Percentiles rank a stretch among this genome's conserved stretches.
phyloP scores from a whole-genome alignment of 2,888 invertebrate genomes.

The Noctuana brunneofusca region DNA sequence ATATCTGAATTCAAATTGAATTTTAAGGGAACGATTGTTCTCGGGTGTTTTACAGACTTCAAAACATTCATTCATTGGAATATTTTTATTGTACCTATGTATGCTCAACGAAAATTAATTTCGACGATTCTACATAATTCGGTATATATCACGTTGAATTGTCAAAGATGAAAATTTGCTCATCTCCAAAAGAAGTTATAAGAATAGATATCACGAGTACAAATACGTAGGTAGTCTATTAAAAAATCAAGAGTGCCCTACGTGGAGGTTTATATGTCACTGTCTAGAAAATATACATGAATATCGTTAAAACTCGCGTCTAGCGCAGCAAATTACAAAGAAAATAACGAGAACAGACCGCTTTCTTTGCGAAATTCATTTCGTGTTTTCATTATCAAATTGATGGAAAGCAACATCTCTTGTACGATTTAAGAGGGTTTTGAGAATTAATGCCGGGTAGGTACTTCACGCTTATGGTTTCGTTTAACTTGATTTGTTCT shows the following conservation, averaged over 20 bases:
- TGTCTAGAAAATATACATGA: constrained; percentile 3
- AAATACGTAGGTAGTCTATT: not conserved
- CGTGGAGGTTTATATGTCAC: too few relatives aligned
- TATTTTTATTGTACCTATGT: too few relatives aligned
- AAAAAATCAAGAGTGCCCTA: not conserved
- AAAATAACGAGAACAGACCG: constrained; percentile 19
- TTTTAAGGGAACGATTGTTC: too few relatives aligned
- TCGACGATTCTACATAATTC: too few relatives aligned
- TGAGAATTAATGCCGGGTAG: constrained; percentile 15
- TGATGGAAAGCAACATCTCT: constrained; percentile 29
- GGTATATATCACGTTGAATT: too few relatives aligned
- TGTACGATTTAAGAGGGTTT: constrained; percentile 20
- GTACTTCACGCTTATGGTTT: constrained; percentile 24
- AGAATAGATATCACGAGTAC: too few relatives aligned
- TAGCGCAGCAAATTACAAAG: constrained; percentile 19
- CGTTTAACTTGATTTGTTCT: constrained; percentile 31
- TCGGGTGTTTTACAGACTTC: too few relatives aligned
- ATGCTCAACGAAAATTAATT: too few relatives aligned
- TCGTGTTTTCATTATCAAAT: constrained; percentile 28
- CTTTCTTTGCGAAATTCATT: constrained; percentile 19
- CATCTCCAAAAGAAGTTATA: too few relatives aligned
- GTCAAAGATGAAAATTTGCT: too few relatives aligned
- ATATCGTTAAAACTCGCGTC: constrained; percentile 4
- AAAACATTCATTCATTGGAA: too few relatives aligned
- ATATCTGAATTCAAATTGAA: too few relatives aligned